Percentiles rank a stretch among this genome's conserved stretches.
These are phyloP conservation scores for Nebria salina DNA, from an alignment of 2,888 invertebrate genomes.

Conservation along the genomic window DNA sequence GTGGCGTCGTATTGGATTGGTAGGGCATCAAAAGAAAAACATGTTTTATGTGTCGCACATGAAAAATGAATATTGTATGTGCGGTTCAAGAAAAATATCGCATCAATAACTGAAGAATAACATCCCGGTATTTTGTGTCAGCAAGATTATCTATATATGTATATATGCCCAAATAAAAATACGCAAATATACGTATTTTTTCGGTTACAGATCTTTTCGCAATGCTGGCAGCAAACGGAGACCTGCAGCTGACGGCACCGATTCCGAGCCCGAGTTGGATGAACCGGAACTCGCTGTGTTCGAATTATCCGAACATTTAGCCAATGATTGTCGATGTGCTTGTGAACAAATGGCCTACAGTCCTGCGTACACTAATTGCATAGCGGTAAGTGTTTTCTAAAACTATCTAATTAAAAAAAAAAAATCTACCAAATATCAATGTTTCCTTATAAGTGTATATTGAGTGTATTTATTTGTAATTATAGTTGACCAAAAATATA, in stretches of 20 bases:
- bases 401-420: not conserved
- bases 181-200: not conserved
- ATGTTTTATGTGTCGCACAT: not conserved
- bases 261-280: conserved; percentile 60
- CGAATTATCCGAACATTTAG: conserved; percentile 58
- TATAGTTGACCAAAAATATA: too few relatives aligned
- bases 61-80: not conserved
- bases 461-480: too few relatives aligned
- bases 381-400: conserved; percentile 56
- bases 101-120: not conserved
- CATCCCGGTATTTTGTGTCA: not conserved
- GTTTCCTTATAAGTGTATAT: too few relatives aligned
- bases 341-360: conserved; percentile 61
- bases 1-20: not conserved
- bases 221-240: conserved; percentile 52
- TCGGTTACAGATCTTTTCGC: conserved; percentile 36
- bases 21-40: not conserved
- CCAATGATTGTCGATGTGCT: conserved; percentile 59
- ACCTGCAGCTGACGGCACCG: conserved; percentile 61
- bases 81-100: not conserved
- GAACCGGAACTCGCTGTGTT: conserved; percentile 59
- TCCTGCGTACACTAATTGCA: conserved; percentile 60
- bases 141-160: not conserved
- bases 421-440: too few relatives aligned
- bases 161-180: not conserved